These are phyloP conservation scores for Tragelaphus buxtoni DNA, from an alignment of 2,113 vertebrate species.

Conservation along the genomic window DNA sequence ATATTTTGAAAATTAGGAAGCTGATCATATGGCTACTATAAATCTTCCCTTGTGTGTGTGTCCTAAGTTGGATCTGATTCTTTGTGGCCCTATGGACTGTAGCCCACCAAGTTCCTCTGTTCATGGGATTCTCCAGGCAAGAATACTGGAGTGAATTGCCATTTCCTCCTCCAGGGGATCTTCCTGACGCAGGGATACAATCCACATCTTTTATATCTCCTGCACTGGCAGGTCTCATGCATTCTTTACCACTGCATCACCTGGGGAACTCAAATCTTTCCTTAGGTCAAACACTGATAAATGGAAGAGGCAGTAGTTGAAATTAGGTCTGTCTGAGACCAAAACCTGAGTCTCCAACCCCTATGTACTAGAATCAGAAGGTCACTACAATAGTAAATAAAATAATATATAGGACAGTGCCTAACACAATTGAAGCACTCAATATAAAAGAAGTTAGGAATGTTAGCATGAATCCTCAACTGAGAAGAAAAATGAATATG, in stretches of 20 bases:
- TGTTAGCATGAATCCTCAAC: not conserved
- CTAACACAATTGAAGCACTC: not conserved
- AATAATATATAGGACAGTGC: not conserved
- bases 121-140: not conserved
- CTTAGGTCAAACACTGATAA: not conserved
- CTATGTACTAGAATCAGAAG: not conserved
- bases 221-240: not conserved
- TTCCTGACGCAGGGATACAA: fast-evolving
- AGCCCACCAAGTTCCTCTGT: not conserved
- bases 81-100: fast-evolving
- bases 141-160: not conserved
- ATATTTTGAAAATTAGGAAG: constrained; percentile 2
- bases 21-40: not conserved
- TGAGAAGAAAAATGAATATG: not conserved
- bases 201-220: not conserved
- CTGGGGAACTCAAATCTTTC: not conserved
- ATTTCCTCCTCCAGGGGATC: not conserved
- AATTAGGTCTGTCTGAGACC: not conserved
- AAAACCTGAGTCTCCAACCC: not conserved
- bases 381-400: not conserved
- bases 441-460: not conserved
- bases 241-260: not conserved
- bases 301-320: not conserved
- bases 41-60: not conserved
- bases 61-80: not conserved